Conservation (phyloP, 2,888 invertebrate species). For the Eupithecia tripunctaria region DNA sequence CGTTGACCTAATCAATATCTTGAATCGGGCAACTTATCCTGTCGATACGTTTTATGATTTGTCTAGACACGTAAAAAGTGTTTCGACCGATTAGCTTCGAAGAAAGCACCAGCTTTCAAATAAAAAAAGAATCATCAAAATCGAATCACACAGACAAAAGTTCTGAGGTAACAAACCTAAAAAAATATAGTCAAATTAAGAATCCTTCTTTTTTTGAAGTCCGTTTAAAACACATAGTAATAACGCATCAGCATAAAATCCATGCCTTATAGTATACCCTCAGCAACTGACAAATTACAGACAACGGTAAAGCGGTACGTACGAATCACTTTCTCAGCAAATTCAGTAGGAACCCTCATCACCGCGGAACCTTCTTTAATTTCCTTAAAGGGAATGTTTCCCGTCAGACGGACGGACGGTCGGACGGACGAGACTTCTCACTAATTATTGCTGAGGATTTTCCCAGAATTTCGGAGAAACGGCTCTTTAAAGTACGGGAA, state of each 20-base stretch:
- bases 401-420: background rate
- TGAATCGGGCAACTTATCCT: no score
- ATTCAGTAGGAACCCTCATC: constrained; percentile 7
- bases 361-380: constrained; percentile 1
- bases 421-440: background rate
- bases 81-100: no score
- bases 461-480: background rate
- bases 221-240: background rate
- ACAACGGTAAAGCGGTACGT: background rate
- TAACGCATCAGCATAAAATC: background rate
- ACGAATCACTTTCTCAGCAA: background rate
- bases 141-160: no score
- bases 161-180: no score
- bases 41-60: no score
- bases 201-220: no score
- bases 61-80: no score
- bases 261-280: background rate
- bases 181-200: no score
- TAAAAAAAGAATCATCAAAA: no score
- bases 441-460: constrained; percentile 4
- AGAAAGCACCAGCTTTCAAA: no score
- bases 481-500: background rate
- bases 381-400: constrained; percentile 1
- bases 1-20: no score
- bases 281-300: background rate